Percentiles rank a stretch among this genome's conserved stretches.
Conservation (phyloP, 2,113 vertebrate species). For the Ibidorhyncha struthersii region DNA sequence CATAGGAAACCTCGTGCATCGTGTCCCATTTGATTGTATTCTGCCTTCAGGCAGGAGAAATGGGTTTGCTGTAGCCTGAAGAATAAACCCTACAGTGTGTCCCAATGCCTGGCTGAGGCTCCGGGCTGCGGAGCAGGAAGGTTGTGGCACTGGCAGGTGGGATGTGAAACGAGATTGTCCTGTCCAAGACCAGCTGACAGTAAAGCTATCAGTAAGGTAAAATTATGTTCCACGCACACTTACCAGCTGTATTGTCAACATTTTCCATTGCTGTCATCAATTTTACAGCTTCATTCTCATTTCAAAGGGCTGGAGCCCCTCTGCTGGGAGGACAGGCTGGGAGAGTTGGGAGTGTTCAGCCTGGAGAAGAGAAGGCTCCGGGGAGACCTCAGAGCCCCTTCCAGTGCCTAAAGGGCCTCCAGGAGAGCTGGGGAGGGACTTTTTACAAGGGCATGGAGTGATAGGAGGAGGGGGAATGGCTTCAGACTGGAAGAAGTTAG, state of each 20-base stretch:
- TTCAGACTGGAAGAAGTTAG: too few relatives aligned
- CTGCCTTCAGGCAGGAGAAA: neutral
- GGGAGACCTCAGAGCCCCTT: too few relatives aligned
- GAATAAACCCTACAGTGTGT: neutral
- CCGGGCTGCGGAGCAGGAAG: neutral
- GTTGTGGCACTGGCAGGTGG: neutral
- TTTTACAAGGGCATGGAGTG: too few relatives aligned
- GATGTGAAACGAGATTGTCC: accelerated
- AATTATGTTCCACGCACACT: accelerated
- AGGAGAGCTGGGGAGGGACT: too few relatives aligned
- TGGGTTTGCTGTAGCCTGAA: neutral
- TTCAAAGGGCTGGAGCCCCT: neutral
- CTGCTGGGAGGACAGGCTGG: too few relatives aligned
- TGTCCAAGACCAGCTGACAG: accelerated
- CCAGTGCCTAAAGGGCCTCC: too few relatives aligned
- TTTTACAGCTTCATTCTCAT: neutral
- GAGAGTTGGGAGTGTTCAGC: too few relatives aligned
- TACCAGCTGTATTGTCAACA: neutral
- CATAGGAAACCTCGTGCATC: accelerated
- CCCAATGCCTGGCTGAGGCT: neutral
- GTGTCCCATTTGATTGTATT: neutral
- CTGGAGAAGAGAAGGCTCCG: too few relatives aligned
- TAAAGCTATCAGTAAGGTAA: neutral
- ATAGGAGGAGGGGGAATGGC: too few relatives aligned
- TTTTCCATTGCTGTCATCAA: neutral